A percentile compares a stretch with the other conserved stretches of the same genome.
phyloP scores from a whole-genome alignment of 2,113 vertebrate genomes.

The Myodes glareolus region DNA sequence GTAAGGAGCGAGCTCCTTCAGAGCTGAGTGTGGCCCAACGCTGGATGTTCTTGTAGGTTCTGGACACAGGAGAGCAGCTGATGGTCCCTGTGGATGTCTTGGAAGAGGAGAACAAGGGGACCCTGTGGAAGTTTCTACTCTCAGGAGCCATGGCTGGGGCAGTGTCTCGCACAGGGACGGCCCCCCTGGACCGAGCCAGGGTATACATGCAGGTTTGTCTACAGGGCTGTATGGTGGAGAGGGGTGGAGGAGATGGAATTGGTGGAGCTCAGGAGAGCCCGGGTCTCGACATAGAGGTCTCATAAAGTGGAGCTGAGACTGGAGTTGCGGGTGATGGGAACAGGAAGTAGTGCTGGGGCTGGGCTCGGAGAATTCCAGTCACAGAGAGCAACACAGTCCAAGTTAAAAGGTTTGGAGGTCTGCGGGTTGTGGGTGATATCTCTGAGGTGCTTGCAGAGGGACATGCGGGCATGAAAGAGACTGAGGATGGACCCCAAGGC shows the following conservation, averaged over 20 bases:
- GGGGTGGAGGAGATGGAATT: too few species aligned
- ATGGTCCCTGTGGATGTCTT: conserved; percentile 92
- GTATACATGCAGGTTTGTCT: conserved; percentile 91
- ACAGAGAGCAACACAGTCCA: background rate
- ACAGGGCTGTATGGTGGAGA: rapidly evolving
- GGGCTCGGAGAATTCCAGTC: background rate
- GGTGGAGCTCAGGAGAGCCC: background rate
- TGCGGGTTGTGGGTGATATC: background rate
- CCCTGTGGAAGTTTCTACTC: conserved; percentile 92
- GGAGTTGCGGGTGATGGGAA: background rate
- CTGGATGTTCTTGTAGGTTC: conserved; percentile 84
- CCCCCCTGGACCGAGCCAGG: conserved; percentile 92
- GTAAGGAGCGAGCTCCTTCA: too few species aligned
- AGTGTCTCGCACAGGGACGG: conserved; percentile 91
- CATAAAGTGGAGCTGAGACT: background rate
- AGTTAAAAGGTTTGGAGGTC: background rate
- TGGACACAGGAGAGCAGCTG: conserved; percentile 92
- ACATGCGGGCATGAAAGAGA: background rate
- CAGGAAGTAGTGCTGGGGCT: background rate
- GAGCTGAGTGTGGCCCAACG: background rate
- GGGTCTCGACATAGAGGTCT: background rate
- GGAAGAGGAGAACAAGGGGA: conserved; percentile 86
- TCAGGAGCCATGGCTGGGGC: conserved; percentile 91
- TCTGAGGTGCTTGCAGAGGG: background rate
- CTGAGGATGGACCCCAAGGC: background rate